These are phyloP conservation scores for Drosophila merina DNA, from an alignment of 2,888 invertebrate genomes.

Conservation along the genomic window DNA sequence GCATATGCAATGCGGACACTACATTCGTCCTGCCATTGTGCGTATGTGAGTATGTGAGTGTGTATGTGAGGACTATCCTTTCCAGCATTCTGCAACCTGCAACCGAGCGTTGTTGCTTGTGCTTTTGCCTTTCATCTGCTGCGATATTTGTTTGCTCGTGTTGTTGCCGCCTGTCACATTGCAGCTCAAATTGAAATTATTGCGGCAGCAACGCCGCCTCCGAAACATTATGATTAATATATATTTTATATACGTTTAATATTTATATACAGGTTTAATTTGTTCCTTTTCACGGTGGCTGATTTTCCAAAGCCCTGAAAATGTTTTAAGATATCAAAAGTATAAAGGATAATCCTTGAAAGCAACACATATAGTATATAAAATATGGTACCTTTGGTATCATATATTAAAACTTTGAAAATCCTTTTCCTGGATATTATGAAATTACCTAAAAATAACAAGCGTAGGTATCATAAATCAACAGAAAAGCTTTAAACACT, in stretches of 20 bases:
- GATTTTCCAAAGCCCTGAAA: slow-evolving; percentile 2
- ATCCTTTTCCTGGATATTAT: not conserved
- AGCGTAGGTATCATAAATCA: not conserved
- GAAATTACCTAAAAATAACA: not conserved
- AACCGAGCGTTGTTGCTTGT: not conserved
- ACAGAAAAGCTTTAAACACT: not conserved
- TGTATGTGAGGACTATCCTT: slow-evolving; percentile 19
- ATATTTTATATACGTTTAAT: slow-evolving; percentile 61
- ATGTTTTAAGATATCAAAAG: not conserved
- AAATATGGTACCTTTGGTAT: too few species aligned
- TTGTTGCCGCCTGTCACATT: slow-evolving; percentile 70
- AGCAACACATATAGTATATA: too few species aligned
- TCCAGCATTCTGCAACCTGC: not conserved
- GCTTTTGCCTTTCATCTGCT: slow-evolving; percentile 61
- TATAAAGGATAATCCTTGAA: too few species aligned
- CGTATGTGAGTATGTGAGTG: slow-evolving; percentile 21
- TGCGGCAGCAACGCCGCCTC: slow-evolving; percentile 41
- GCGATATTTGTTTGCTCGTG: slow-evolving; percentile 50
- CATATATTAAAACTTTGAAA: too few species aligned
- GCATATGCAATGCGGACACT: slow-evolving; percentile 64
- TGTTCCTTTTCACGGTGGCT: slow-evolving; percentile 1
- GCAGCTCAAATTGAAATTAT: slow-evolving; percentile 76
- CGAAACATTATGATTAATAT: slow-evolving; percentile 60
- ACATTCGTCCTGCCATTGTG: slow-evolving; percentile 16
- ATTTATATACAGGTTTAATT: slow-evolving; percentile 30